Base-by-base conservation (phyloP, 1,140 invertebrate species). In the Bombus pyrosoma region DNA sequence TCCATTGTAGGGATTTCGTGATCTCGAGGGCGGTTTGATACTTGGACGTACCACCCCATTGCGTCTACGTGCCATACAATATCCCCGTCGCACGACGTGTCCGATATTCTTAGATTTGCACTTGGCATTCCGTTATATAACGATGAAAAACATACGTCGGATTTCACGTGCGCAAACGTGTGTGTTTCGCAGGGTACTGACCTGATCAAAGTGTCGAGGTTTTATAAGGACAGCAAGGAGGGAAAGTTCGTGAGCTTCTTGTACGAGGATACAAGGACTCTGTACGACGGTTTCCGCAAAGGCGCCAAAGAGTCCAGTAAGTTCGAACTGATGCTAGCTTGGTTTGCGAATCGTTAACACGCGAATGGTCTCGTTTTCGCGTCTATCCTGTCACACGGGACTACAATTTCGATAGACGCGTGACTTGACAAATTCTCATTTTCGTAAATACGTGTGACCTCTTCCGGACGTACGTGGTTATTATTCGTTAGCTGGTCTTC, bases 291-390 rank as follows among this genome's bases (percentile, higher is more conserved):
- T 74, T 99, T 99, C 95, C 97, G 98, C 88, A 96, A 97, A 95
- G 99, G 99, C 90, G 97, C 98, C 87, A 98, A 98, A 96, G 97
- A 98, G 94, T 99, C 98, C 92, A 98, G 98, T 98, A 95, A 97
- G 97, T 97, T 22, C 5, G 6, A 18, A 18, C 10, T 62, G 0
- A 0, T n/a, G 3, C 0, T 25, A 28, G 59, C 18, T 8, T 53
- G 5, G 6, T 22, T 53, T 53, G 47, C 47, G 18, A 22, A 53
- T 22, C 47, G 47, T 53, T 53, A 22, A 53, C 47, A 0, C 18
- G 18, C 47, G 47, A 53, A 62, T 13, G 10, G 12, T 62, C 28
- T n/a, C 28, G 59, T 62, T n/a, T 13, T n/a, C 28, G 59, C 47
- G 47, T 53, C 47, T 53, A 53, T 22, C 1, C 18, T 1, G 4